Base-by-base conservation (phyloP, 2,797 vertebrate genomes). In the Tamandua tetradactyla region DNA sequence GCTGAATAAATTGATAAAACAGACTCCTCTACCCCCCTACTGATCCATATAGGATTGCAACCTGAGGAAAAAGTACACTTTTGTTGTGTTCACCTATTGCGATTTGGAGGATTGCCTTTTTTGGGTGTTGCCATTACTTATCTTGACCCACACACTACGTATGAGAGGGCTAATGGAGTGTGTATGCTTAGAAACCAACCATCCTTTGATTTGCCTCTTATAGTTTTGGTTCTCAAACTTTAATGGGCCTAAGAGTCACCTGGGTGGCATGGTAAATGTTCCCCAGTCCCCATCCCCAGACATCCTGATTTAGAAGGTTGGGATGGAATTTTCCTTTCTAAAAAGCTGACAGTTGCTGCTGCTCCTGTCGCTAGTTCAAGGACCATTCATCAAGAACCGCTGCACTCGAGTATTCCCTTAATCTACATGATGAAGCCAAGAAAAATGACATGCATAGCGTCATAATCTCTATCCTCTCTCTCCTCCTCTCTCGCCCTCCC, bases 121-220 rank as follows among this genome's bases (percentile, higher is more conserved):
- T 11, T 1, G 88, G 74, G 30, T 62, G 22, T 32, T 66, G 15
- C 42, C 18, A 17, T 83, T 71, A 62, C 18, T 87, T 91, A 55
- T 61, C 44, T 84, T 68, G 23, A 82, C 30, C 30, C n/a, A 42
- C 32, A 44, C 57, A 32, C 20, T 4, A 32, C 22, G 2, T 30
- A 20, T 27, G 2, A 74, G 15, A 42, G 55, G 47, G 7, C 49
- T 83, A 68, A 44, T 3, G 7, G n/a, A 80, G 68, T 64, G 68
- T 64, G 20, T 68, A n/a, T 35, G 22, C 82, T 74, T 78, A 91
- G 55, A 72, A 94, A 64, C 69, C 47, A 87, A 44, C 3, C 27
- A 79, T 69, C 20, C 27, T 96, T 94, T 93, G 15, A 9, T 47
- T 93, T 92, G n/a, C 55, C 42, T 87, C 55, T 55, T 55, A 55